Conservation (phyloP, 1,140 invertebrate genomes). For the Adoxophyes honmai region DNA sequence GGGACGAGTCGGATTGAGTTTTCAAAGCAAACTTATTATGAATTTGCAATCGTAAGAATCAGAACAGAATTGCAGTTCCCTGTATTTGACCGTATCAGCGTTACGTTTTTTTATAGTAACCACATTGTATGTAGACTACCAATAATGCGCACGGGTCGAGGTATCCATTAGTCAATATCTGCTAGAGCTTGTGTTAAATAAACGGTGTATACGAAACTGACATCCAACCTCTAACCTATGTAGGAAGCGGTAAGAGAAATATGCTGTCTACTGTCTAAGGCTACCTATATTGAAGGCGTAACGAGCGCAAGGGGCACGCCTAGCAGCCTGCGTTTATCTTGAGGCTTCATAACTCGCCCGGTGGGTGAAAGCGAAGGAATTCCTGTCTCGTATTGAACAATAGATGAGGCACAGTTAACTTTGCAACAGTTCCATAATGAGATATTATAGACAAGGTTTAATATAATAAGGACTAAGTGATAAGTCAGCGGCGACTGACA, state of each 20-base stretch:
- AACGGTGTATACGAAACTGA: not conserved
- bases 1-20: constrained; percentile 4
- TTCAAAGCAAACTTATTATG: not conserved
- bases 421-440: constrained; percentile 3
- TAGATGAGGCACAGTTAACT: constrained; percentile 15
- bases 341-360: constrained; percentile 33
- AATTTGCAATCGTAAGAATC: not conserved
- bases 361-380: constrained; percentile 39
- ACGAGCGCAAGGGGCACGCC: constrained; percentile 19
- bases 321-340: constrained; percentile 38
- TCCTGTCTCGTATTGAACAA: constrained; percentile 35
- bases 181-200: not conserved
- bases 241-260: not conserved
- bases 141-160: too few species aligned
- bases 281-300: constrained; percentile 1
- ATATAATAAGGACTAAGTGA: too few species aligned
- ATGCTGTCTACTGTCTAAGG: not conserved
- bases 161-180: not conserved
- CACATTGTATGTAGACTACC: too few species aligned
- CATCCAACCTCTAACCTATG: not conserved
- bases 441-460: too few species aligned
- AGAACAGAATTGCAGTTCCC: too few species aligned
- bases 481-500: too few species aligned
- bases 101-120: too few species aligned
- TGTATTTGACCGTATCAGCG: too few species aligned